Base-by-base conservation (phyloP, 2,797 vertebrate genomes). In the Paratrypauchen microcephalus region DNA sequence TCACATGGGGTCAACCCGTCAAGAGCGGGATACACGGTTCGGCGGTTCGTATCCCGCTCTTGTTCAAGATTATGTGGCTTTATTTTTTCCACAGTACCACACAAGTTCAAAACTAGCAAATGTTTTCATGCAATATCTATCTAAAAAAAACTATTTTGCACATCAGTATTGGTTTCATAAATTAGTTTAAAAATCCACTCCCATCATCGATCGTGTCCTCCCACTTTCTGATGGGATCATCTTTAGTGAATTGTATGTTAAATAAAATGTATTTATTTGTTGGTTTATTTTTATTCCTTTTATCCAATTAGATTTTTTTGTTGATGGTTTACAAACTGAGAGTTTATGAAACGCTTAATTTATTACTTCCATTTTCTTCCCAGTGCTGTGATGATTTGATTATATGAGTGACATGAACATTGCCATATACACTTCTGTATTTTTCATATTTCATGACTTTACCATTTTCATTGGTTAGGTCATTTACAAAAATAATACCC, bases 31-130 rank as follows among this genome's bases (percentile, higher is more conserved):
- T n/a, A n/a, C n/a, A n/a, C n/a, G n/a, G n/a, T n/a, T n/a, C n/a
- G n/a, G n/a, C n/a, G n/a, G n/a, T n/a, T n/a, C n/a, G n/a, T n/a
- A n/a, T n/a, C n/a, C n/a, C n/a, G n/a, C n/a, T n/a, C n/a, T n/a
- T 55, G 67, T 26, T 26, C 24, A 66, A 69, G 59, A 87, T 78
- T 82, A 69, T 23, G 52, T 1, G 2, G 16, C 47, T 77, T 11
- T 73, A 23, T 28, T 18, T 55, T 28, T 12, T 55, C 30, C 68
- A 75, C 30, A 89, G 82, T 83, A 72, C 73, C 7, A 21, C 68
- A 23, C 66, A 1, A 26, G 24, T 41, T 13, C 12, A 3, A 2
- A 2, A 41, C 3, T 41, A 12, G 12, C 39, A 41, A 39, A 11
- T 47, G 16, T 48, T n/a, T 18, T 19, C n/a, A 61, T 11, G 6